Conservation (phyloP, 2,797 vertebrate species). For the Anguilla anguilla region DNA sequence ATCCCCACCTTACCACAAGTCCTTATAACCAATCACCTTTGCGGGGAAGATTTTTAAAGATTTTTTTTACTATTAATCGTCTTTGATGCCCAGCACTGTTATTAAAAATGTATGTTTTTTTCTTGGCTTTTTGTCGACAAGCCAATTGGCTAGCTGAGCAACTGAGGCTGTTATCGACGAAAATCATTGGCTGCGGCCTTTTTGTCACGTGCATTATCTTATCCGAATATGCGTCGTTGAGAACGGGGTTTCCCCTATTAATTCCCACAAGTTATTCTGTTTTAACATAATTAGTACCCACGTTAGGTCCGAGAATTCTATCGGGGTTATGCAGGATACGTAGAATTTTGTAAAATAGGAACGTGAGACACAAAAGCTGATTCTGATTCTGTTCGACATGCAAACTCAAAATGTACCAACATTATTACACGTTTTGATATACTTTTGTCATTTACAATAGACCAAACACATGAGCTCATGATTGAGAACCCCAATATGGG, state of each 20-base stretch:
- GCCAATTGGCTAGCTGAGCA: neutral
- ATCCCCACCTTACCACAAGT: constrained; percentile 2
- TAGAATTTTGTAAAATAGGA: neutral
- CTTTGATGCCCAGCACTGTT: neutral
- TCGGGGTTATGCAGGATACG: neutral
- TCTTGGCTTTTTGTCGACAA: neutral
- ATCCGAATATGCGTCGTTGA: neutral
- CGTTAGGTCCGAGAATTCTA: neutral
- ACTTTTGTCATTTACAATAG: neutral
- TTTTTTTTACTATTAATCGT: neutral
- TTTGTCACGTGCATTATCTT: neutral
- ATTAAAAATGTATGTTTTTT: neutral
- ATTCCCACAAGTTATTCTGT: neutral
- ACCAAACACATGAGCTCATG: too few species aligned
- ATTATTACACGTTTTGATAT: neutral
- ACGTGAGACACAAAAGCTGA: neutral
- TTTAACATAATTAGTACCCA: neutral
- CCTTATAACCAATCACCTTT: neutral
- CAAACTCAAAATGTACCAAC: neutral
- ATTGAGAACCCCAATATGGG: too few species aligned
- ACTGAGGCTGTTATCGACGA: neutral
- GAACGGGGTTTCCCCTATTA: neutral
- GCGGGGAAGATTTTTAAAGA: neutral
- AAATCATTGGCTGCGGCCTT: neutral
- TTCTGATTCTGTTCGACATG: neutral